These are phyloP conservation scores for Dicranocentrus wangi DNA, from an alignment of 2,888 invertebrate species.

Conservation along the genomic window DNA sequence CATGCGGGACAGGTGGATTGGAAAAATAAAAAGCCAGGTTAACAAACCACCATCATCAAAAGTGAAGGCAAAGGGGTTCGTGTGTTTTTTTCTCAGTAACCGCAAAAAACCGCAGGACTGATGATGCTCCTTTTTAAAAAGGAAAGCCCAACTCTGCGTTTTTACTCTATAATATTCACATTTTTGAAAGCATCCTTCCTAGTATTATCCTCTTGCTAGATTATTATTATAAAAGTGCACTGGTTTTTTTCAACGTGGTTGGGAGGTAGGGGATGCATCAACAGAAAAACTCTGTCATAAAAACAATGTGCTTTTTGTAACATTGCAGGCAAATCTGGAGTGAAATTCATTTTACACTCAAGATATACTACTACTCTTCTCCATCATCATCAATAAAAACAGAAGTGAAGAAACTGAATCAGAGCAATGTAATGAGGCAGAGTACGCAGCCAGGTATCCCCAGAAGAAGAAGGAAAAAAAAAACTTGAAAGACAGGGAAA, in stretches of 20 bases:
- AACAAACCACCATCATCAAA: constrained; percentile 51
- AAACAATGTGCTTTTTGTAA: neutral
- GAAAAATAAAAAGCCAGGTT: constrained; percentile 61
- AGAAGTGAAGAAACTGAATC: constrained; percentile 40
- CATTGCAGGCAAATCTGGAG: neutral
- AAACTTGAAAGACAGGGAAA: constrained; percentile 60
- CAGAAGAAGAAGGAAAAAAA: constrained; percentile 27
- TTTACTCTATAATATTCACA: constrained; percentile 48
- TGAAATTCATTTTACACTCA: no score
- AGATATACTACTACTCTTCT: no score
- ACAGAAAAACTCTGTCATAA: constrained; percentile 35
- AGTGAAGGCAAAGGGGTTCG: constrained; percentile 23
- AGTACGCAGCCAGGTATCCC: constrained; percentile 10
- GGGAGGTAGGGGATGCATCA: constrained; percentile 36
- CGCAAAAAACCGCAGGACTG: constrained; percentile 45
- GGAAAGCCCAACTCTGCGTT: constrained; percentile 51
- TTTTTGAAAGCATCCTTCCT: neutral
- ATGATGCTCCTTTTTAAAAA: constrained; percentile 21
- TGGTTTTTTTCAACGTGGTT: constrained; percentile 21
- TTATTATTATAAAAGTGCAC: constrained; percentile 60
- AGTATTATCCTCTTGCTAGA: constrained; percentile 3
- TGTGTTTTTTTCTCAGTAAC: constrained; percentile 46
- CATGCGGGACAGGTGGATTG: constrained; percentile 63
- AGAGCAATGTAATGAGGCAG: constrained; percentile 27
- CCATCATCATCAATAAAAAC: constrained; percentile 17